These are phyloP conservation scores for Heterodera carotae DNA, from an alignment of 1,140 invertebrate species.

Conservation along the genomic window DNA sequence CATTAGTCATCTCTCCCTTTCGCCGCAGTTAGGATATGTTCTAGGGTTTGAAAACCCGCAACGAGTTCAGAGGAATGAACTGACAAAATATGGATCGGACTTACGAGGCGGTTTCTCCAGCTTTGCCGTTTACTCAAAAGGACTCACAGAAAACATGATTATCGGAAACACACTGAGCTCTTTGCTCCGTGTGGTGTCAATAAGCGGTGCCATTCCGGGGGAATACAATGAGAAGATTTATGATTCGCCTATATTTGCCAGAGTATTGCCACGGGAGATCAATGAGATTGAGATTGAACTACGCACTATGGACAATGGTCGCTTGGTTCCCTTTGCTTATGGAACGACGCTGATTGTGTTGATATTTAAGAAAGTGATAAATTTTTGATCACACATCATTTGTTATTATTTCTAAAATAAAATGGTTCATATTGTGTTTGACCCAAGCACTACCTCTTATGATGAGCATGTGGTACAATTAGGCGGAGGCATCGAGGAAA, in stretches of 20 bases:
- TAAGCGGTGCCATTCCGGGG: background rate
- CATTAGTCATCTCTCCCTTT: too few relatives aligned
- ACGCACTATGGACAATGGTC: slow-evolving; percentile 1
- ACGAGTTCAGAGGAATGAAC: too few relatives aligned
- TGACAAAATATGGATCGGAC: too few relatives aligned
- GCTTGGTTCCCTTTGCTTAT: slow-evolving; percentile 1
- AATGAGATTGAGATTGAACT: background rate
- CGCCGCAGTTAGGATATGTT: too few relatives aligned
- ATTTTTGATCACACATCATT: slow-evolving; percentile 4
- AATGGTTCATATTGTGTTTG: slow-evolving; percentile 4
- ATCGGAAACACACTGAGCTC: slow-evolving; percentile 11
- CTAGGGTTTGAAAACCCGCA: too few relatives aligned
- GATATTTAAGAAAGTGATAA: background rate
- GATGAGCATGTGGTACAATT: background rate
- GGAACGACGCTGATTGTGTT: background rate
- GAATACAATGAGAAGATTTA: slow-evolving; percentile 2
- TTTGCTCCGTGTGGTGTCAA: slow-evolving; percentile 7
- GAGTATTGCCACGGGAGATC: slow-evolving; percentile 1
- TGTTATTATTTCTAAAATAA: background rate
- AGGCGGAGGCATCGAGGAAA: background rate
- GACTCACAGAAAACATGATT: background rate
- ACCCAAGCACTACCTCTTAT: background rate
- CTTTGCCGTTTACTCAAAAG: too few relatives aligned
- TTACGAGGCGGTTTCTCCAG: too few relatives aligned
- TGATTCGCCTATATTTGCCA: background rate